These are phyloP conservation scores for Spatulosminthurus flaviceps DNA, from an alignment of 2,888 invertebrate genomes.

Conservation along the genomic window DNA sequence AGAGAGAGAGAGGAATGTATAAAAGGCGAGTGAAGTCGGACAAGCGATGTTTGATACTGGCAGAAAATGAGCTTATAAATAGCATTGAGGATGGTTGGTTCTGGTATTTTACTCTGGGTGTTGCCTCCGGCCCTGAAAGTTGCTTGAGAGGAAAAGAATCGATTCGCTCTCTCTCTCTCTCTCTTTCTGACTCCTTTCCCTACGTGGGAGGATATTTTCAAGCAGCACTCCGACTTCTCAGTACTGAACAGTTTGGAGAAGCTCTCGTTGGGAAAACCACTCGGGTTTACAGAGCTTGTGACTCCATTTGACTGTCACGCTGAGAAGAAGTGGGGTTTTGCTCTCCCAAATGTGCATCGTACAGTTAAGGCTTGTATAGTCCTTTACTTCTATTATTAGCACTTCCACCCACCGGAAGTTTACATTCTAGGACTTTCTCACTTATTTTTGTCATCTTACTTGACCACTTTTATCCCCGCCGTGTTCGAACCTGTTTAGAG, in stretches of 20 bases:
- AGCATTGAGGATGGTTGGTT: slow-evolving; percentile 44
- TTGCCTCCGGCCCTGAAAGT: slow-evolving; percentile 37
- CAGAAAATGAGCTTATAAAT: slow-evolving; percentile 42
- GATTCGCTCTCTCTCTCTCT: slow-evolving; percentile 32
- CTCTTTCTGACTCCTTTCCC: slow-evolving; percentile 4
- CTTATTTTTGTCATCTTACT: slow-evolving; percentile 1
- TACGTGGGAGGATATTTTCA: slow-evolving; percentile 5
- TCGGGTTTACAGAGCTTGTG: slow-evolving; percentile 10
- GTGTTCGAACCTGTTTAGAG: slow-evolving; percentile 5
- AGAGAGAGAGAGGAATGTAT: neutral
- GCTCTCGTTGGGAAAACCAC: slow-evolving; percentile 14
- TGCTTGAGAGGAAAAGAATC: slow-evolving; percentile 20
- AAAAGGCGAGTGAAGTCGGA: slow-evolving; percentile 26
- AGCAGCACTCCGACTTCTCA: slow-evolving; percentile 1
- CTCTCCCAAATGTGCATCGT: neutral
- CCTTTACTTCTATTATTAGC: neutral
- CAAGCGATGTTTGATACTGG: slow-evolving; percentile 27
- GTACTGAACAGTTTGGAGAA: neutral
- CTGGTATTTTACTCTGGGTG: slow-evolving; percentile 30
- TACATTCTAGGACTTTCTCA: slow-evolving; percentile 25
- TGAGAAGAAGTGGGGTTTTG: neutral
- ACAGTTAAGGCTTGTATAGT: neutral
- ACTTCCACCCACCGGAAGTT: slow-evolving; percentile 22
- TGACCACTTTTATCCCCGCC: slow-evolving; percentile 28
- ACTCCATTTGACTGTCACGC: slow-evolving; percentile 18